Evolutionary conservation across 2,888 invertebrate genomes (phyloP).

Genomic region (Masnerella sp.): DNA sequence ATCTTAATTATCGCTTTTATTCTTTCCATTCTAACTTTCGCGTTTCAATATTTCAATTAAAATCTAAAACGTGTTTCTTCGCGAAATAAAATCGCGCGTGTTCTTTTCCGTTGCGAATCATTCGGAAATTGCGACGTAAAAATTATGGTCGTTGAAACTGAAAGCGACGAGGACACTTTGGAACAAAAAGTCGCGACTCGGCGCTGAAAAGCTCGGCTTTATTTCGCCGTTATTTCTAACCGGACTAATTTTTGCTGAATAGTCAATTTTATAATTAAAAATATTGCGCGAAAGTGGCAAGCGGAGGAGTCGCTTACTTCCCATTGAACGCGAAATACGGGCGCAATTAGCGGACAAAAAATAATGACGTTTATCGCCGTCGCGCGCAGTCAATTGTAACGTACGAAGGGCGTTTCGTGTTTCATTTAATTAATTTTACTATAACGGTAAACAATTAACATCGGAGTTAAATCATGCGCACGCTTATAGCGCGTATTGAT

Average conservation of each 20-base stretch:
- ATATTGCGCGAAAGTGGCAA: background rate
- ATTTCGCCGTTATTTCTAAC: background rate
- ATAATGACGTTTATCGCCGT: constrained; percentile 13
- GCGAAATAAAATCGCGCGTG: too few relatives aligned
- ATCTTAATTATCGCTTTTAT: too few relatives aligned
- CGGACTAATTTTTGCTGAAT: background rate
- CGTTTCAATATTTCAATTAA: too few relatives aligned
- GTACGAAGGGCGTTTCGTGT: background rate
- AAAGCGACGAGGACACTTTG: constrained; percentile 1
- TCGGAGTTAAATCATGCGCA: constrained; percentile 25
- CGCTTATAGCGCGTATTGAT: constrained; percentile 25
- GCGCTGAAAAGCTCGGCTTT: constrained; percentile 4
- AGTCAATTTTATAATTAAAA: background rate
- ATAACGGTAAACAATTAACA: constrained; percentile 33
- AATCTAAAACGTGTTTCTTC: too few relatives aligned
- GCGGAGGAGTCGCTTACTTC: too few relatives aligned
- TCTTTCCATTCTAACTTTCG: too few relatives aligned
- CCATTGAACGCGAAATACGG: background rate
- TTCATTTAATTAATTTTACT: constrained; percentile 35
- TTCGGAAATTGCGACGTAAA: too few relatives aligned
- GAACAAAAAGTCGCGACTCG: constrained; percentile 5
- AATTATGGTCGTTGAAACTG: too few relatives aligned
- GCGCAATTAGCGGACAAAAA: constrained; percentile 6
- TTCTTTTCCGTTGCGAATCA: too few relatives aligned
- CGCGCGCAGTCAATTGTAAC: constrained; percentile 3